phyloP scores from a whole-genome alignment of 1,140 invertebrate genomes.

The Odontomachus brunneus region DNA sequence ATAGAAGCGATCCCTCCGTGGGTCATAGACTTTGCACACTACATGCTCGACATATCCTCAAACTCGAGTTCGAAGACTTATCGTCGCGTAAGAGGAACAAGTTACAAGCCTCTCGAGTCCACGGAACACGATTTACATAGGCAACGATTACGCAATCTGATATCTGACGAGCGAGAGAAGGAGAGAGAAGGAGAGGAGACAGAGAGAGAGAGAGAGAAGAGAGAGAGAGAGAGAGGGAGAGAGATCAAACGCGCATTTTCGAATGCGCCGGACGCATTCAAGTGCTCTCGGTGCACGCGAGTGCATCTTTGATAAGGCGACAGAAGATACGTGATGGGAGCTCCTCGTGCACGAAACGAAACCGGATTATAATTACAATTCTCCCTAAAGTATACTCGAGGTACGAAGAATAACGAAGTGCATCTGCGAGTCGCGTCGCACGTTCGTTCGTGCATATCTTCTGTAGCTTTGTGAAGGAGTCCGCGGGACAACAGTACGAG shows the following conservation, averaged over 20 bases:
- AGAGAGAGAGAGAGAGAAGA: too few species aligned
- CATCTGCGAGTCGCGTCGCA: constrained; percentile 66
- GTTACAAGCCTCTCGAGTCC: constrained; percentile 50
- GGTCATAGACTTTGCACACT: constrained; percentile 38
- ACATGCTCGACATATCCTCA: constrained; percentile 21
- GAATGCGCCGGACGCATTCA: constrained; percentile 21
- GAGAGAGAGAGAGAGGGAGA: too few species aligned
- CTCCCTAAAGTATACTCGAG: constrained; percentile 70
- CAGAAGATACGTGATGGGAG: constrained; percentile 7
- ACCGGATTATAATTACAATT: constrained; percentile 76
- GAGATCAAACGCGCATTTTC: constrained; percentile 29
- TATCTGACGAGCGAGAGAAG: not conserved
- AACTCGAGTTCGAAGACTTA: constrained; percentile 42
- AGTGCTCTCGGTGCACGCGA: constrained; percentile 33
- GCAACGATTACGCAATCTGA: constrained; percentile 37
- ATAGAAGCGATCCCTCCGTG: constrained; percentile 10
- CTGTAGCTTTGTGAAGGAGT: constrained; percentile 60
- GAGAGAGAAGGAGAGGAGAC: too few species aligned
- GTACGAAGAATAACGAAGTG: constrained; percentile 70
- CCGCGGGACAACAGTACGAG: constrained; percentile 4
- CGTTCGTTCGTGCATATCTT: constrained; percentile 56
- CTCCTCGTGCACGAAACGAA: constrained; percentile 47
- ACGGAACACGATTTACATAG: constrained; percentile 33
- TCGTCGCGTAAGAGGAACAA: constrained; percentile 26
- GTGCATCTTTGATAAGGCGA: constrained; percentile 40